Evolutionary conservation across 2,797 vertebrate genomes (phyloP).

Genomic region (Tokudaia tokunoshimensis): DNA sequence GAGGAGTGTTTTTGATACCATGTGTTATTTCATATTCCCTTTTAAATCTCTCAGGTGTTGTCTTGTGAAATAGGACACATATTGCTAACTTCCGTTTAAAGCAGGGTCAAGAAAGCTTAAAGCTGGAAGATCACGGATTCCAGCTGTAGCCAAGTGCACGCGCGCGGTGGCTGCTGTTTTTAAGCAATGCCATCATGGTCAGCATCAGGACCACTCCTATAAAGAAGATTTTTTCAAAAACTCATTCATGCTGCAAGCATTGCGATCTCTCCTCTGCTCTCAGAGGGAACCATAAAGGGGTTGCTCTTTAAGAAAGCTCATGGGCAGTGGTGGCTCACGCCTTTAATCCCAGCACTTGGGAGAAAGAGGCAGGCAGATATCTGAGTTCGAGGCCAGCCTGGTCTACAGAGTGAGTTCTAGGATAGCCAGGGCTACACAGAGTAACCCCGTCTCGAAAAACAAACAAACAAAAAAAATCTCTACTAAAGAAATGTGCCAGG

Average conservation of each 20-base stretch:
- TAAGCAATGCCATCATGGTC: background rate
- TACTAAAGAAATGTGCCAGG: background rate
- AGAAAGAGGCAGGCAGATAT: too few relatives aligned
- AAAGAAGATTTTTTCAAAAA: background rate
- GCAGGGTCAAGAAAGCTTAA: background rate
- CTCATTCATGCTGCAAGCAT: background rate
- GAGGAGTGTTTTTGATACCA: background rate
- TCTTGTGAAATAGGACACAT: background rate
- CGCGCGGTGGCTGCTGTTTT: background rate
- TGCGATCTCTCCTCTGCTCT: background rate
- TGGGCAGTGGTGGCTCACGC: too few relatives aligned
- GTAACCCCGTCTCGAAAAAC: too few relatives aligned
- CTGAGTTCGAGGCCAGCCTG: too few relatives aligned
- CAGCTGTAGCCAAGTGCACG: too few relatives aligned
- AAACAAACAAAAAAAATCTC: too few relatives aligned
- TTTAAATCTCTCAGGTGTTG: background rate
- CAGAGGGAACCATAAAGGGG: background rate
- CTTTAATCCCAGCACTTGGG: too few relatives aligned
- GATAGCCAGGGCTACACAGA: too few relatives aligned
- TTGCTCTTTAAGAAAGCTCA: background rate
- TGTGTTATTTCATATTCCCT: background rate
- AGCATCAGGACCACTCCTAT: background rate
- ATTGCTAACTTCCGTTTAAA: background rate
- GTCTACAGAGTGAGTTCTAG: too few relatives aligned
- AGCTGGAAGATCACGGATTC: background rate